Evolutionary conservation across 2,113 vertebrate species (phyloP), one percentile per base, ranked within the genome.

Genomic region (Xenopus laevis): DNA sequence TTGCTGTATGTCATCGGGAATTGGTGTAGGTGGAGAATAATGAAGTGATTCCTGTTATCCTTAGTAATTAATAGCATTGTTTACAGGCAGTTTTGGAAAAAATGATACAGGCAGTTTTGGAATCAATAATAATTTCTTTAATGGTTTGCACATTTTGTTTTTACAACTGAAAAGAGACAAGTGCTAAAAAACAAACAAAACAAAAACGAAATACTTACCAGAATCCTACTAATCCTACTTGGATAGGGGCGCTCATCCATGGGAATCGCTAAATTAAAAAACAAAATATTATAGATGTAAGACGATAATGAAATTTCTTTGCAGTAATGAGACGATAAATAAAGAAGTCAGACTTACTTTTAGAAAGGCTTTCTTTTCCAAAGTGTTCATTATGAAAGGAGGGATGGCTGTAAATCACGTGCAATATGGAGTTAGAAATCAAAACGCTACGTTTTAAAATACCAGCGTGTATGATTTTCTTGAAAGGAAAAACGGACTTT

Each of bases 211-310:
- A 80, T 20, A 93, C 95, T 95, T 85, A 99, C 97, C 97, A 99
- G 86, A 98, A 88, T 84, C 97, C 96, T 53, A 98, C 97, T 87
- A 99, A 82, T 80, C 91, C 89, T 74, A 98, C 97, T 87, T 99
- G 97, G 91, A 98, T 95, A 45, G 97, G 97, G 63, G 97, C 97
- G n/a, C 87, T 98, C 95, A 99, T 94, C 97, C 96, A 99, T 1
- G 96, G 97, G 82, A 95, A 97, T 79, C 86, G 93, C 97, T 97
- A 47, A 74, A 68, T 1, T 40, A 9, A 21, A 13, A 50, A 68
- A 60, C 3, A 52, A 30, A 2, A 17, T 8, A 4, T 7, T 23
- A 18, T 60, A 13, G 12, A 50, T 50, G 6, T 13, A 50, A 16
- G 1, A 50, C 10, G 2, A 10, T 50, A 16, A 13, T 50, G 3